Evolutionary conservation across 2,797 vertebrate genomes (phyloP), one percentile per base, ranked within the genome.

Genomic region (Schizopygopsis malacanthus): DNA sequence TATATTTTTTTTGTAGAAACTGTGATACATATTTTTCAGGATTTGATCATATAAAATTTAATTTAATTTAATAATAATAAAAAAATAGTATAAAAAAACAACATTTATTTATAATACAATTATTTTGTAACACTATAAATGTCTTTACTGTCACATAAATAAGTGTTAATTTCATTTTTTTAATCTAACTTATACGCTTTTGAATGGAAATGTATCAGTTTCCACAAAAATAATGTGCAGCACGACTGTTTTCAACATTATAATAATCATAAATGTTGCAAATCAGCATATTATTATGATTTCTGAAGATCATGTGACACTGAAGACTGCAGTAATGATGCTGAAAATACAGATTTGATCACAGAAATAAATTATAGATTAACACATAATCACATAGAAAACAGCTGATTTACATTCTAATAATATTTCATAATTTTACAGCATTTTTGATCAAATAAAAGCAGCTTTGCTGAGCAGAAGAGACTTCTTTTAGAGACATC

Each of bases 381-480:
- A 67, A 67, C 1, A 37, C 0, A 67, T 1, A 18, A 10, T 67
- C 63, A 4, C 63, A 67, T 0, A 67, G 28, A 37, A 67, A 67
- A 20, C 16, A 18, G 7, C 1, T 67, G 0, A 8, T 37, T 18
- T 18, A 18, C 1, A 37, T 37, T 37, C 0, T 10, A 67, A 37
- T 18, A 67, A 37, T 37, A 37, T 67, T 67, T 37, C 6, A 37
- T 0, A 67, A 4, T 67, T 33, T 28, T 65, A 33, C 12, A 1
- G 28, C 8, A 8, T 37, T 67, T 37, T 65, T 65, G 28, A 7
- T 65, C 15, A 37, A 9, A 16, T 18, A n/a, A 22, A 59, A 4
- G 0, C 56, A 33, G 28, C 28, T 1, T 28, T 28, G 28, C 28
- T 28, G 28, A 28, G 28, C 28, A 28, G 28, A 28, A 28, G 28